Evolutionary conservation across 1,140 invertebrate genomes (phyloP), one percentile per base, ranked within the genome.

Genomic region (Papilio polytes): DNA sequence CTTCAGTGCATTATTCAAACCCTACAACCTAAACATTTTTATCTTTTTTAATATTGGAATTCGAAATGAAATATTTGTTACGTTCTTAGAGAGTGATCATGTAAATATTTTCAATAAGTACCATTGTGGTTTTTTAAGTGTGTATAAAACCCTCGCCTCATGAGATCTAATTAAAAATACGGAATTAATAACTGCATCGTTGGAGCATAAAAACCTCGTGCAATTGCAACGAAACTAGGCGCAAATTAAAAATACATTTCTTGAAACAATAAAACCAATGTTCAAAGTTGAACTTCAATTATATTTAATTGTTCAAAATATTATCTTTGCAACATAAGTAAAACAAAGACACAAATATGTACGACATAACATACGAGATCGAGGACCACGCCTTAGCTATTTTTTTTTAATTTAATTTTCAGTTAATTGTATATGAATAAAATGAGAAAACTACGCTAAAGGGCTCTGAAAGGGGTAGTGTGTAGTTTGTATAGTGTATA

Each of bases 201-300:
- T 63, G 59, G 22, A 20, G 20, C 20, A 22, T 26, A 0, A 63
- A 63, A 15, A 63, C 20, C 13, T 26, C 20, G 9, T 63, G 26
- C 26, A 26, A 63, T 56, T 22, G 22, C 22, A 63, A 13, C 22
- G 3, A 63, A 63, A 22, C 22, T 22, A 36, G 12, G 15, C 13
- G 22, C 63, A 70, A n/a, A 70, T 36, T 31, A 70, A 31, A 70
- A 70, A 31, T 70, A 36, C 63, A 70, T 2, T 63, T 9, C 2
- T 59, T 9, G 8, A n/a, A 77, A 73, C 84, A 72, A 81, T 63
- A 63, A 81, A 13, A 80, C 70, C 22, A 74, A n/a, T 48, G 0
- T 53, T 51, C 13, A 18, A 53, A 53, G 51, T 18, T n/a, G 46
- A 48, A 48, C 51, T 53, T 6, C 6, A 53, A 51, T 1, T 2